Base-by-base conservation (phyloP, 2,888 invertebrate genomes). In the Hirtodrosophila histrioides region DNA sequence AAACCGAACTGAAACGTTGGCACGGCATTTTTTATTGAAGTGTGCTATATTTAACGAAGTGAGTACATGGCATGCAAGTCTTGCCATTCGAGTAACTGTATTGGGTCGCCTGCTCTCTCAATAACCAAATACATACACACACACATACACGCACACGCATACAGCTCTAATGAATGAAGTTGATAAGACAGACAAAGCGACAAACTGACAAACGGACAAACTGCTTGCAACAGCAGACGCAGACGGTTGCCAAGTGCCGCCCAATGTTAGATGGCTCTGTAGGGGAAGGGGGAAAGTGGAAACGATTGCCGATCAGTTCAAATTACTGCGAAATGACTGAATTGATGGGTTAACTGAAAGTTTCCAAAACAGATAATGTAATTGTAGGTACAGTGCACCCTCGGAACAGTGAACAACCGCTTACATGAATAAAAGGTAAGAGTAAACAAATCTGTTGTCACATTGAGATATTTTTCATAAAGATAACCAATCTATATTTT, bases 161-260 rank as follows among this genome's bases (percentile, higher is more conserved):
- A 70, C 83, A 78, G 83, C 76, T 60, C 86, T 75, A 88, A 84
- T 83, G 88, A 83, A 88, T 83, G 88, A 83, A 83, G 85, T 80
- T 88, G 87, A 88, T 88, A 88, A 83, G 85, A 57, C 57, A 63
- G 50, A 61, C 56, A 60, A 57, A 48, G 61, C 56, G 54, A 54
- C 61, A 57, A 68, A 58, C 17, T 17, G 85, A 57, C 56, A 63
- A 46, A 61, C 56, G 56, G 31, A 39, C 31, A 33, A 57, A 43
- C 69, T 63, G 48, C 55, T 31, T 77, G 73, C 78, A 72, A 53
- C 63, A 27, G 12, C 48, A 48, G 43, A 10, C 33, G n/a, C 49
- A 41, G 29, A 54, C 71, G 45, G 75, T 68, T 74, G 62, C 63
- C 74, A 78, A 78, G 69, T 78, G 69, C 60, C 44, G 31, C 40